These are phyloP conservation scores for Ellobius talpinus DNA, from an alignment of 2,113 vertebrate species.

Conservation along the genomic window DNA sequence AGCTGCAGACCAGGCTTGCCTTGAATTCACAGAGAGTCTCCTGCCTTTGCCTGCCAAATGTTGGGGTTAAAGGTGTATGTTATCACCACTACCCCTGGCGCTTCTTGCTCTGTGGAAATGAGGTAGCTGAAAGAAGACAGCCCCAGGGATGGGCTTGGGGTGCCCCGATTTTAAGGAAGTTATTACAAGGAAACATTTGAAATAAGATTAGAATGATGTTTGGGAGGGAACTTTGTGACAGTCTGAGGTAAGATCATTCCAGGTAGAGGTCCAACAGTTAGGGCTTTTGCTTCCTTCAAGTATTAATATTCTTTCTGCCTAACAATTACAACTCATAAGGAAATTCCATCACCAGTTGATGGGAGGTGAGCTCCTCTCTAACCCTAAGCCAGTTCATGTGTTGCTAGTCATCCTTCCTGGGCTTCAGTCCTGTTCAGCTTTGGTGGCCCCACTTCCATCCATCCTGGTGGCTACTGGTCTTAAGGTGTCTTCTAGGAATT, in stretches of 20 bases:
- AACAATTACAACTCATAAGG: not conserved
- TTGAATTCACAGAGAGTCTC: not conserved
- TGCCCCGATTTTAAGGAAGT: not conserved
- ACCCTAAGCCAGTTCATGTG: not conserved
- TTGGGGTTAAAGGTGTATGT: not conserved
- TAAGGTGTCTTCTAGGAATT: not conserved
- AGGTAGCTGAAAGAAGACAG: not conserved
- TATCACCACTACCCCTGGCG: not conserved
- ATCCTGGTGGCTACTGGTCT: not conserved
- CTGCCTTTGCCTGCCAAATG: not conserved
- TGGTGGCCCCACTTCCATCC: not conserved
- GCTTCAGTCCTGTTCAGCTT: not conserved
- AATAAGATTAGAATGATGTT: not conserved
- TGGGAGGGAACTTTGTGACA: not conserved
- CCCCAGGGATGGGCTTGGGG: not conserved
- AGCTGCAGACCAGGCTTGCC: not conserved
- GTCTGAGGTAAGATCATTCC: not conserved
- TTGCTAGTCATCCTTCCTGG: not conserved
- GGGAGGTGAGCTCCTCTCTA: not conserved
- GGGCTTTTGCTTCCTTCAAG: not conserved
- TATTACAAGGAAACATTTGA: slow-evolving; percentile 11
- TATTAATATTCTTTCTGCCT: not conserved
- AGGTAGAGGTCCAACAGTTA: not conserved
- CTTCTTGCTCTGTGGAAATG: slow-evolving; percentile 22
- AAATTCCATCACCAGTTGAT: not conserved